A percentile compares a stretch with the other conserved stretches of the same genome.
Conservation (phyloP, 2,113 vertebrate species). For the Pterophyllum scalare region DNA sequence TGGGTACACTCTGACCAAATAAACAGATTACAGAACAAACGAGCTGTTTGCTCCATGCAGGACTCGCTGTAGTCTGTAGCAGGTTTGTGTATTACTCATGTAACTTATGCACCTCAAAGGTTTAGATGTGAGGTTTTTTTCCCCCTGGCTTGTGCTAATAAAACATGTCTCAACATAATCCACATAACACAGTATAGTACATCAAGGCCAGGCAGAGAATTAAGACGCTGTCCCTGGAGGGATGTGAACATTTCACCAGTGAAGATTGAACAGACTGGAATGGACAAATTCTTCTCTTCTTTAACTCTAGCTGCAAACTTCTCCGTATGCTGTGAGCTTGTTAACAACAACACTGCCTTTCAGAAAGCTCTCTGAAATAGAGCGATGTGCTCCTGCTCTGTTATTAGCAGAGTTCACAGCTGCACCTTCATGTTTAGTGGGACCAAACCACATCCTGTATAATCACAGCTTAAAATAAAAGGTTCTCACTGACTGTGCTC, state of each 20-base stretch:
- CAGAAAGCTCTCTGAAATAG: neutral
- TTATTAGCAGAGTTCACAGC: conserved; percentile 42
- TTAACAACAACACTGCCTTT: neutral
- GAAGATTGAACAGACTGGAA: neutral
- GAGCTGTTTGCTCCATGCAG: neutral
- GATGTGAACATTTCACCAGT: neutral
- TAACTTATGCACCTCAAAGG: neutral
- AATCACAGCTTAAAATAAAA: conserved; percentile 20
- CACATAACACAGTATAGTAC: neutral
- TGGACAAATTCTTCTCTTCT: neutral
- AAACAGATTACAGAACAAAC: no score
- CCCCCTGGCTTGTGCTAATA: neutral
- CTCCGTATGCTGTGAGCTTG: neutral
- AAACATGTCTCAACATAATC: conserved; percentile 49
- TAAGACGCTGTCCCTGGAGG: neutral
- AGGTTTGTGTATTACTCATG: neutral
- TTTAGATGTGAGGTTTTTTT: neutral
- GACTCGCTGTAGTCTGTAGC: neutral
- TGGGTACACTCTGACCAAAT: neutral
- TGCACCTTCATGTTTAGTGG: neutral
- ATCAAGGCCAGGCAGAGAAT: conserved; percentile 27
- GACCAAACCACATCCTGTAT: conserved; percentile 47
- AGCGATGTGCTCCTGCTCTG: conserved; percentile 2
- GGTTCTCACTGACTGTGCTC: neutral
- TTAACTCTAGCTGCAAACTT: neutral